Conservation (phyloP, 2,113 vertebrate genomes). For the Tor tambroides region DNA sequence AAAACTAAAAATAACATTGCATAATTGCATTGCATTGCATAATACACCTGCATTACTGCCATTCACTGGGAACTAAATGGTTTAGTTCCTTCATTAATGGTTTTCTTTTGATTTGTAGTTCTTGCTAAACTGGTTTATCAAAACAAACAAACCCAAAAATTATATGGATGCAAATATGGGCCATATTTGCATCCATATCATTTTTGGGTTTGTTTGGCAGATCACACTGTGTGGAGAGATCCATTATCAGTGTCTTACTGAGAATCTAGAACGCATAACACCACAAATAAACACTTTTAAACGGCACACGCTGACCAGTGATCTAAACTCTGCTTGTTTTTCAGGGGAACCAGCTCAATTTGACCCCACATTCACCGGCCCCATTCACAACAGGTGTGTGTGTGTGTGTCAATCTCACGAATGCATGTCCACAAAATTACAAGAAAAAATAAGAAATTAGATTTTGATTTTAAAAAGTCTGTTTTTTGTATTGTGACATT, state of each 20-base stretch:
- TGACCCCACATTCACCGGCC: conserved; percentile 82
- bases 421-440: background rate
- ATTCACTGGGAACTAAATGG: background rate
- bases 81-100: background rate
- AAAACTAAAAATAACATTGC: background rate
- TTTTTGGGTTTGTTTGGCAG: background rate
- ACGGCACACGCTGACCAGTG: no score
- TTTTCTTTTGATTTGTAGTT: background rate
- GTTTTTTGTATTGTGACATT: background rate
- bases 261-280: no score
- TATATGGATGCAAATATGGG: background rate
- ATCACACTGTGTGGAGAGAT: background rate
- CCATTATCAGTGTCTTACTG: no score
- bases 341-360: conserved; percentile 78
- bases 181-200: no score
- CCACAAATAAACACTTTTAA: no score
- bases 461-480: background rate
- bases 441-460: background rate
- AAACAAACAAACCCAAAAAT: background rate
- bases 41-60: background rate
- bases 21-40: no score
- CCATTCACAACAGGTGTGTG: conserved; percentile 83
- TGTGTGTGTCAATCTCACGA: background rate
- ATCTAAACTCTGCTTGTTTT: conserved; percentile 8
- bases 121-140: conserved; percentile 34